Base-by-base conservation (phyloP, 2,888 invertebrate species). In the Drosophila algonquin region DNA sequence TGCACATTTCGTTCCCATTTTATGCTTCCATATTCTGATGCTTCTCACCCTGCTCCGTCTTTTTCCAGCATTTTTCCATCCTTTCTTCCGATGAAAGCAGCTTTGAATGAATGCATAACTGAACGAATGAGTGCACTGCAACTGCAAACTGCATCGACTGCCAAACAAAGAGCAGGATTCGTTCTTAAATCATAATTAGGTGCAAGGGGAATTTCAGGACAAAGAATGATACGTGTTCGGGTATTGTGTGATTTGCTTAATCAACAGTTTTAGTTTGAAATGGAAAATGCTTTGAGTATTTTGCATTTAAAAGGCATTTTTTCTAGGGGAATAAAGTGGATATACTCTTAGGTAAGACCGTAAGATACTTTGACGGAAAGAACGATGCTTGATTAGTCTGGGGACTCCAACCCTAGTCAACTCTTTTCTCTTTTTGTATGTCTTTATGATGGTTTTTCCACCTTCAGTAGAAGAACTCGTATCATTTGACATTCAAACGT, bases 1-100 rank as follows among this genome's bases (percentile, higher is more conserved):
- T 77, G 67, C 79, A 68, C 85, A 84, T 77, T 84, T 79, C 73
- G 75, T 77, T 75, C 73, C 67, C 67, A 79, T 75, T 81, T 81
- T 73, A 67, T 79, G 77, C 63, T 86, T 21, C 47, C 69, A 51
- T 55, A 73, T 73, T 73, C 68, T 21, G 51, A 50, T 54, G 48
- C 65, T 30, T 40, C 65, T 30, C 30, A 44, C 16, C 35, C 8
- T 47, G 18, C 18, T 18, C 16, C 12, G 18, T 45, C 57, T 40
- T 48, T 47, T 62, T 35, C 24, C 44, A n/a, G n/a, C 14, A 35
- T 32, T 18, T 63, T 18, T 21, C 16, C 45, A 16, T 45, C 10
- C 27, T 35, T 48, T 62, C 16, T 40, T 62, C n/a, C 16, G 53
- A 52, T 52, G 53, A 67, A 64, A 72, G 56, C 70, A 75, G 64